Conservation (phyloP, 2,888 invertebrate species). For the Pristionchus fissidentatus region DNA sequence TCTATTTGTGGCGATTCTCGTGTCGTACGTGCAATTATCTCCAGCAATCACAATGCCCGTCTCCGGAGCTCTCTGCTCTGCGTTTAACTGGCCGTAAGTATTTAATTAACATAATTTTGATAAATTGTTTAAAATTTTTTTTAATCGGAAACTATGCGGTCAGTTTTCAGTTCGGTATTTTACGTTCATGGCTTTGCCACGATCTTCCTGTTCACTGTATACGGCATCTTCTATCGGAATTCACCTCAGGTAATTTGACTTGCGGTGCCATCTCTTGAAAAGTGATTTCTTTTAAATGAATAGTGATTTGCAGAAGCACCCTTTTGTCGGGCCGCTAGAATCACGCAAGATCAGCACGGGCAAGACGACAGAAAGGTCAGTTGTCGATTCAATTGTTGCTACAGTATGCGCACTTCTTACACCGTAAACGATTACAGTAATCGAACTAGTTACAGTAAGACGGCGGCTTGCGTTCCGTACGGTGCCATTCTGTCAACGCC, state of each 20-base stretch:
- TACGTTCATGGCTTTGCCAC: conserved; percentile 62
- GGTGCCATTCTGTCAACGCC: conserved; percentile 61
- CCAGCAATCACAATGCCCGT: conserved; percentile 72
- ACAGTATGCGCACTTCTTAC: background rate
- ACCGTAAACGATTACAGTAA: too few species aligned
- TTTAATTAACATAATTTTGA: background rate
- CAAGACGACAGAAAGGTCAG: conserved; percentile 51
- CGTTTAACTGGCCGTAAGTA: conserved; percentile 36
- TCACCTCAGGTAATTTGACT: conserved; percentile 36
- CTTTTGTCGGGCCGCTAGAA: conserved; percentile 66
- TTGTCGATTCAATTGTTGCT: background rate
- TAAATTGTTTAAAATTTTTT: background rate
- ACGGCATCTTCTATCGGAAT: conserved; percentile 63
- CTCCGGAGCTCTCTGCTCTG: conserved; percentile 37
- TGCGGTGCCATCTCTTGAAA: background rate
- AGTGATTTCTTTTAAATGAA: background rate
- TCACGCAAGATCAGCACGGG: conserved; percentile 66
- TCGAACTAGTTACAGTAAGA: conserved; percentile 60
- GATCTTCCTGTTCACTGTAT: conserved; percentile 57
- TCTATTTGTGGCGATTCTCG: conserved; percentile 72
- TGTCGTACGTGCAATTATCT: conserved; percentile 72
- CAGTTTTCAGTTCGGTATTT: conserved; percentile 56
- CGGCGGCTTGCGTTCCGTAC: conserved; percentile 58
- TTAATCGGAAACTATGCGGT: background rate
- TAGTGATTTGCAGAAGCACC: conserved; percentile 55